These are phyloP conservation scores for Pycnomerus fuliginosus DNA, from an alignment of 2,888 invertebrate species.

Conservation along the genomic window DNA sequence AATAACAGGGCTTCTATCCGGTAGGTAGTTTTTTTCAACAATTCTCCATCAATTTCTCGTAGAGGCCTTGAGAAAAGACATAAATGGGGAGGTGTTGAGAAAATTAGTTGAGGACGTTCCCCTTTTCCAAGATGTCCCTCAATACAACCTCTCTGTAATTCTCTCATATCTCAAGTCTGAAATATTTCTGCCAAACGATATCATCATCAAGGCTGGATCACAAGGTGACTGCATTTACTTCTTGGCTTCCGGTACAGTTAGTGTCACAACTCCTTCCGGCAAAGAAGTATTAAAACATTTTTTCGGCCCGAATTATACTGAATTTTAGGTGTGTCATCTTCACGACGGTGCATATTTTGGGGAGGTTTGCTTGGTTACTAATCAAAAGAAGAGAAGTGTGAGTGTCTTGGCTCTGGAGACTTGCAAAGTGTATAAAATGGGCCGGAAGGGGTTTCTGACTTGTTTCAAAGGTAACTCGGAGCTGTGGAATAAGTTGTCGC, in stretches of 20 bases:
- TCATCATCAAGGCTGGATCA: slow-evolving; percentile 60
- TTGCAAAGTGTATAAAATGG: slow-evolving; percentile 60
- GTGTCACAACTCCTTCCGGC: slow-evolving; percentile 61
- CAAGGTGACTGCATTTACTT: slow-evolving; percentile 66
- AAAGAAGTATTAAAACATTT: slow-evolving; percentile 59
- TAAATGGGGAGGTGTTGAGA: slow-evolving; percentile 58
- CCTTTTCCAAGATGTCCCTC: slow-evolving; percentile 57
- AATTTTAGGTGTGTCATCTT: slow-evolving; percentile 6
- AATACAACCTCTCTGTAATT: slow-evolving; percentile 55
- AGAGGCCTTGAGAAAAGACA: slow-evolving; percentile 53
- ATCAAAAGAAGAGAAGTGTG: slow-evolving; percentile 58
- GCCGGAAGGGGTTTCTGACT: slow-evolving; percentile 54
- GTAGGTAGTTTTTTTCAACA: slow-evolving; percentile 15
- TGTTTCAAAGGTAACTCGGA: too few species aligned
- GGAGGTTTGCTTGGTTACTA: slow-evolving; percentile 59
- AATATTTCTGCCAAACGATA: slow-evolving; percentile 62
- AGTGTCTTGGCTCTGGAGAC: slow-evolving; percentile 61
- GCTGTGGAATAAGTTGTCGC: too few species aligned
- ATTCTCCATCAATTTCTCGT: slow-evolving; percentile 17
- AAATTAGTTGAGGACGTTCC: slow-evolving; percentile 58
- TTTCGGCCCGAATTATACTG: neutral
- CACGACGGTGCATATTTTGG: slow-evolving; percentile 47
- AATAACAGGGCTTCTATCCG: slow-evolving; percentile 36
- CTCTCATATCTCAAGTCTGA: slow-evolving; percentile 58
- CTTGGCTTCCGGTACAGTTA: slow-evolving; percentile 62